phyloP scores from a whole-genome alignment of 2,113 vertebrate species.

The Eptatretus burgeri region DNA sequence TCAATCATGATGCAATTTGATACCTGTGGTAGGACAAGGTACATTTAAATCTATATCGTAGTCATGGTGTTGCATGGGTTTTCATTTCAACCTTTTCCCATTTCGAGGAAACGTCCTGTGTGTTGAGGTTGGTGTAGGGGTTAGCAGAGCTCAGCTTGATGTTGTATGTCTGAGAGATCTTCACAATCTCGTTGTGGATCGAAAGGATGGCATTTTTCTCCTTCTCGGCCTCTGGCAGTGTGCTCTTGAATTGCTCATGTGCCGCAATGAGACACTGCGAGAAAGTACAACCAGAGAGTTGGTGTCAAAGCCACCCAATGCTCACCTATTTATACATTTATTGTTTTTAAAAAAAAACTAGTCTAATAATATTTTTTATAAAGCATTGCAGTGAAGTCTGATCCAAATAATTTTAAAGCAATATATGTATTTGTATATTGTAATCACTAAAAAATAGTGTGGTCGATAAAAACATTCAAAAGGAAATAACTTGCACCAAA shows the following conservation, averaged over 20 bases:
- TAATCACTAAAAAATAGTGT: no score
- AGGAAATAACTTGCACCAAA: no score
- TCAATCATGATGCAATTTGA: not conserved
- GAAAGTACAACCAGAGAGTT: no score
- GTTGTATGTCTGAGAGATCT: conserved; percentile 72
- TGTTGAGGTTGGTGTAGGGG: conserved; percentile 55
- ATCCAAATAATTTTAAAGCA: no score
- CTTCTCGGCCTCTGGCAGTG: conserved; percentile 41
- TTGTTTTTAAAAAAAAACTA: no score
- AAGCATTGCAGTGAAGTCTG: no score
- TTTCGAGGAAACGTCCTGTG: conserved; percentile 51
- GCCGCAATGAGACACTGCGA: conserved; percentile 55
- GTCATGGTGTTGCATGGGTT: not conserved
- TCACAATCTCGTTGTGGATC: conserved; percentile 79
- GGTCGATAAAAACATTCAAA: no score
- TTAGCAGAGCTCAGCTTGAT: conserved; percentile 45
- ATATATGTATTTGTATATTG: no score
- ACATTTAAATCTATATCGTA: not conserved
- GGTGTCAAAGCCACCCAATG: no score
- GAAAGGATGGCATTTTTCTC: conserved; percentile 76
- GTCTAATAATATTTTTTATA: no score
- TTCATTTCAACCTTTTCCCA: conserved; percentile 53
- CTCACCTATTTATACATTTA: no score
- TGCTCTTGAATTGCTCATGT: conserved; percentile 62
- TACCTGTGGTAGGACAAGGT: not conserved